Conservation (phyloP, 2,113 vertebrate genomes). For the Hoplias malabaricus region DNA sequence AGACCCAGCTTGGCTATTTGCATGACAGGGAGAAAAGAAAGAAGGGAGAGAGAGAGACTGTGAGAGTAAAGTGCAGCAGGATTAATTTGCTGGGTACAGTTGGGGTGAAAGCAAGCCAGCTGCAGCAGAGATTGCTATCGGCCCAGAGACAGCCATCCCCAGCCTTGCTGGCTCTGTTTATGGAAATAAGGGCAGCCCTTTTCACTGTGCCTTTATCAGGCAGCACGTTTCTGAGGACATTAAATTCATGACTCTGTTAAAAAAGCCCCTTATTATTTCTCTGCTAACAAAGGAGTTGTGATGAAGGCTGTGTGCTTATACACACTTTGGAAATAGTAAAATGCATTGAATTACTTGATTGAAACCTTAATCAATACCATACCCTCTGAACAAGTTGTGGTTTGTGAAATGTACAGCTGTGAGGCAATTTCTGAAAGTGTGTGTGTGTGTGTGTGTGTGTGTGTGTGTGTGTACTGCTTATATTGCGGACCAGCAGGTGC, state of each 20-base stretch:
- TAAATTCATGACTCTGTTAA: slow-evolving; percentile 17
- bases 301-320: not conserved
- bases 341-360: not conserved
- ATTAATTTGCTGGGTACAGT: slow-evolving; percentile 49
- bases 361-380: not conserved
- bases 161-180: slow-evolving; percentile 29
- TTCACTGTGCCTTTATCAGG: slow-evolving; percentile 27
- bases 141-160: slow-evolving; percentile 26
- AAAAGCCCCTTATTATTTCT: slow-evolving; percentile 25
- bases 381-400: not conserved
- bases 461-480: not conserved
- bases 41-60: slow-evolving; percentile 45
- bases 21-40: slow-evolving; percentile 51
- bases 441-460: not conserved
- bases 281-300: not conserved
- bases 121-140: slow-evolving; percentile 48
- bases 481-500: slow-evolving; percentile 38
- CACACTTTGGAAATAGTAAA: not conserved
- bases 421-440: not conserved
- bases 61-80: slow-evolving; percentile 46
- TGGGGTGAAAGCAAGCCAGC: slow-evolving; percentile 42
- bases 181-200: slow-evolving; percentile 43
- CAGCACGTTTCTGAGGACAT: slow-evolving; percentile 7
- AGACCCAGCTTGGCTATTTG: slow-evolving; percentile 53
- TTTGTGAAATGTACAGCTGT: slow-evolving; percentile 3